These are phyloP conservation scores for Poecilia gillii DNA, from an alignment of 2,797 vertebrate species.

Conservation along the genomic window DNA sequence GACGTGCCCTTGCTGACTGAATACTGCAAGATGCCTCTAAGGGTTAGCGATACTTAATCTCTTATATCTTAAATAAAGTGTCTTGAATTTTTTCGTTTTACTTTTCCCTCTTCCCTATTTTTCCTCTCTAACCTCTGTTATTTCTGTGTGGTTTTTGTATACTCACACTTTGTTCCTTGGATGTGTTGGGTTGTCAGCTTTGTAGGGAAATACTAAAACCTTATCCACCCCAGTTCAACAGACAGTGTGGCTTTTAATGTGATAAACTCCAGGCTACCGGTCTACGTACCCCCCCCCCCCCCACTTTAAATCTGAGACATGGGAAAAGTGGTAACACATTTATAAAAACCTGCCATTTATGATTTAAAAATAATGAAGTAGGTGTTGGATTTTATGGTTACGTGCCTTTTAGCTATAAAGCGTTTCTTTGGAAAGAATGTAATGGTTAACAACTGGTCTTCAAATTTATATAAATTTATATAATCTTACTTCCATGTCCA, in stretches of 20 bases:
- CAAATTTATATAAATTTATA: conserved; percentile 30
- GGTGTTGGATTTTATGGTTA: conserved; percentile 54
- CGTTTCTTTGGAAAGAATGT: conserved; percentile 41
- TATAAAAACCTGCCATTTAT: conserved; percentile 27
- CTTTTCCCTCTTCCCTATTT: not conserved
- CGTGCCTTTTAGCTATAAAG: conserved; percentile 49
- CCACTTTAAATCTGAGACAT: not conserved
- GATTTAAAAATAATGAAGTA: conserved; percentile 30
- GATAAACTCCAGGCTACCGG: conserved; percentile 4
- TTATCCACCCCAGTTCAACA: conserved; percentile 18
- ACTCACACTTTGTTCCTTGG: not conserved
- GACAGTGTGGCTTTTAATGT: conserved; percentile 19
- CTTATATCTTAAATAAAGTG: not conserved
- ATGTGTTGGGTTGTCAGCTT: conserved; percentile 20
- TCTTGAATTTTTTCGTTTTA: not conserved
- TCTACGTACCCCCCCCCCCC: not conserved
- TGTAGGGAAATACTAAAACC: not conserved
- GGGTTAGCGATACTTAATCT: conserved; percentile 79
- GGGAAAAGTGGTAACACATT: conserved; percentile 7
- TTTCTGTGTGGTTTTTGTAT: conserved; percentile 1
- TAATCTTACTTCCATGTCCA: conserved; percentile 19
- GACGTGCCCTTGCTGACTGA: conserved; percentile 96
- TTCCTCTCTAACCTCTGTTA: not conserved
- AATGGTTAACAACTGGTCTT: conserved; percentile 38
- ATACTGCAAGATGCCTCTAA: conserved; percentile 99